These are phyloP conservation scores for Steinernema carpocapsae DNA, from an alignment of 2,888 invertebrate species.

Conservation along the genomic window DNA sequence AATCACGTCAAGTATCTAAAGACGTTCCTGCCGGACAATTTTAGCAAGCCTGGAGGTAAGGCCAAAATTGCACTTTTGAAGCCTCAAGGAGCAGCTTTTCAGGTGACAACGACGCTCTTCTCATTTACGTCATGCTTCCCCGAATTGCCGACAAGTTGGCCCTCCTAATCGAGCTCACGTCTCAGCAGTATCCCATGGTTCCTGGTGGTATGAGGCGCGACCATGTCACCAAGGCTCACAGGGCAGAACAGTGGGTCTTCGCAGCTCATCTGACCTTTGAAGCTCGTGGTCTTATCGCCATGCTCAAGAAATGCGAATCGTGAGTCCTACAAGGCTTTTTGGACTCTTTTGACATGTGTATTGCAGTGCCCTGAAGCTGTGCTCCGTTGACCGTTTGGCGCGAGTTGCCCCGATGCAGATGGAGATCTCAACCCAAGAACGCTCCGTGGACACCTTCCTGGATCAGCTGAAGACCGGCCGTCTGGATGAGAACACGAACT, in stretches of 20 bases:
- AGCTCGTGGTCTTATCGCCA: conserved; percentile 71
- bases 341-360: too few species aligned
- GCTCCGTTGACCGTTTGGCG: conserved; percentile 82
- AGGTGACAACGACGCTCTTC: conserved; percentile 92
- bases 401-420: conserved; percentile 84
- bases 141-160: conserved; percentile 79
- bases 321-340: background rate
- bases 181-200: conserved; percentile 64
- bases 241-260: conserved; percentile 83
- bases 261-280: conserved; percentile 70
- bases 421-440: conserved; percentile 89
- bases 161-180: conserved; percentile 84
- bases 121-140: conserved; percentile 84
- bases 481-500: conserved; percentile 89
- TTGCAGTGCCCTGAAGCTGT: conserved; percentile 78
- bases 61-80: background rate
- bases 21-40: conserved; percentile 93
- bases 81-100: conserved; percentile 44
- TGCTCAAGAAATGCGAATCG: conserved; percentile 71
- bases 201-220: conserved; percentile 68
- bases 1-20: conserved; percentile 86
- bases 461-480: conserved; percentile 81
- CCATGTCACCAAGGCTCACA: conserved; percentile 77
- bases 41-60: conserved; percentile 82
- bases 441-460: conserved; percentile 84